These are phyloP conservation scores for Nipponia nippon DNA, from an alignment of 2,113 vertebrate species.

Conservation along the genomic window DNA sequence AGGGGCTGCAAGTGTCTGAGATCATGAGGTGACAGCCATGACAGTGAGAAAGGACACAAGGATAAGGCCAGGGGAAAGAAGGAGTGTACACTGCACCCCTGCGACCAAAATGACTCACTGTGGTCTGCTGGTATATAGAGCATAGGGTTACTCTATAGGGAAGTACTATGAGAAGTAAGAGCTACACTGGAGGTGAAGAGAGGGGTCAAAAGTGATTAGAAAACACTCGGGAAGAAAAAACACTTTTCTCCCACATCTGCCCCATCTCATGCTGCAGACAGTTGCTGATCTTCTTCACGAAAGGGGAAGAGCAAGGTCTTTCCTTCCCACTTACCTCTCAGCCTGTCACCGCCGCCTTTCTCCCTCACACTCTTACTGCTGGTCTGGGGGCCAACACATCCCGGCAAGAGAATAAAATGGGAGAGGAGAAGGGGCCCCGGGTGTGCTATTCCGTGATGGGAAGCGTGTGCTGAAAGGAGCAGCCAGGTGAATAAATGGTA, in stretches of 20 bases:
- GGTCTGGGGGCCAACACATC: not conserved
- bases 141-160: no score
- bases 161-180: not conserved
- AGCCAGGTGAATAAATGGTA: not conserved
- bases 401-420: not conserved
- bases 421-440: not conserved
- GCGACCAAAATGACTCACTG: not conserved
- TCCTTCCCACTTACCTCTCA: not conserved
- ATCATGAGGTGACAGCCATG: not conserved
- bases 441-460: not conserved
- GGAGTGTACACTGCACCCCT: not conserved
- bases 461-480: not conserved
- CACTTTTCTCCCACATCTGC: not conserved
- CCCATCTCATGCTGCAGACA: not conserved
- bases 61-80: not conserved
- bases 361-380: not conserved
- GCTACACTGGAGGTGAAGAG: not conserved
- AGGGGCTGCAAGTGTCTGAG: not conserved
- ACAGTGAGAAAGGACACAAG: not conserved
- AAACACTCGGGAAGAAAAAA: not conserved
- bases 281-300: not conserved
- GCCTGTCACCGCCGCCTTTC: not conserved
- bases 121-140: not conserved
- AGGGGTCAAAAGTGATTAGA: not conserved
- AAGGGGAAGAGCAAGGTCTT: not conserved